phyloP scores from a whole-genome alignment of 2,888 invertebrate genomes.

The Eupithecia inturbata region DNA sequence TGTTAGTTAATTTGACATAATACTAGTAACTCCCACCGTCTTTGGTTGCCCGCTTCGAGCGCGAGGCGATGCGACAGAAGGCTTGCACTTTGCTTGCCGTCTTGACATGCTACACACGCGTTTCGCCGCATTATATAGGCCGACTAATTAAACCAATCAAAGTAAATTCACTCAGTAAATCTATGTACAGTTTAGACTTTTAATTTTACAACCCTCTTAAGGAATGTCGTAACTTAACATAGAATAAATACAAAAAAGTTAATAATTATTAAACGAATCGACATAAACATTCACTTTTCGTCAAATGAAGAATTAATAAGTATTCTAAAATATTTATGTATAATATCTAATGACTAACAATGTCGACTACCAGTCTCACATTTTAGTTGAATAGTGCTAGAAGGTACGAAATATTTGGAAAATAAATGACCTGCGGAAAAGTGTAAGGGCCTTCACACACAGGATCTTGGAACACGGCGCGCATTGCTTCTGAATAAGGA shows the following conservation, averaged over 20 bases:
- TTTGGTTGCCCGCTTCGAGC: slow-evolving; percentile 20
- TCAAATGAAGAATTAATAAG: slow-evolving; percentile 72
- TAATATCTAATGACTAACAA: slow-evolving; percentile 82
- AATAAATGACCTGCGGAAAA: slow-evolving; percentile 75
- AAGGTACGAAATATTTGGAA: slow-evolving; percentile 77
- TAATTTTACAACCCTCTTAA: slow-evolving; percentile 75
- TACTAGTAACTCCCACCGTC: slow-evolving; percentile 41
- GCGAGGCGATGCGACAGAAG: slow-evolving; percentile 21
- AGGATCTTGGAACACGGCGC: slow-evolving; percentile 1
- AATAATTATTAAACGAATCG: slow-evolving; percentile 74
- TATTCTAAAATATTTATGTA: slow-evolving; percentile 78
- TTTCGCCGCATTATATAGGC: slow-evolving; percentile 67
- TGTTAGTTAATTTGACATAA: slow-evolving; percentile 36
- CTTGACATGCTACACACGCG: slow-evolving; percentile 47
- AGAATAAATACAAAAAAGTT: slow-evolving; percentile 67
- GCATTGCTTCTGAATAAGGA: neutral
- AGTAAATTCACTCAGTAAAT: slow-evolving; percentile 65
- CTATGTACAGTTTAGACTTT: slow-evolving; percentile 73
- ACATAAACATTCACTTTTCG: slow-evolving; percentile 70
- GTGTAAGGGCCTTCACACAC: slow-evolving; percentile 46
- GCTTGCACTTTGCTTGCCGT: slow-evolving; percentile 26
- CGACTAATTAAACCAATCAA: slow-evolving; percentile 67
- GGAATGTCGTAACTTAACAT: slow-evolving; percentile 73
- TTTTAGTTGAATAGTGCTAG: slow-evolving; percentile 82
- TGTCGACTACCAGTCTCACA: slow-evolving; percentile 85